Percentiles rank a stretch among this genome's conserved stretches.
phyloP scores from a whole-genome alignment of 1,140 invertebrate genomes.

The Drosophila cardini region DNA sequence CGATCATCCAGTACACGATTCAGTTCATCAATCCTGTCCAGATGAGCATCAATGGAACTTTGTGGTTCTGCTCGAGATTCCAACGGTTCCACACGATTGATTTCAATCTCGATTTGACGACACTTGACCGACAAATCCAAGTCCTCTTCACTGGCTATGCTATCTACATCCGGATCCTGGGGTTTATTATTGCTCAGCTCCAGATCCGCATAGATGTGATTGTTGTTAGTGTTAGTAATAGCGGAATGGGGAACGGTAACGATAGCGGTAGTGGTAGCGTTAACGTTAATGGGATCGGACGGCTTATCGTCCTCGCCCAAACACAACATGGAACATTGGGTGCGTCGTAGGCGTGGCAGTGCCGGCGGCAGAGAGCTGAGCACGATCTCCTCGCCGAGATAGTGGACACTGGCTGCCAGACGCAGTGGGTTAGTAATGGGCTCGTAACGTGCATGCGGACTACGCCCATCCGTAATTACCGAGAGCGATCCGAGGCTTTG shows the following conservation, averaged over 20 bases:
- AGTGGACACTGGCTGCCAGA: slow-evolving; percentile 72
- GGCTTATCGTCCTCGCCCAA: slow-evolving; percentile 63
- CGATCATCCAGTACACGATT: slow-evolving; percentile 79
- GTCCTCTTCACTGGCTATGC: slow-evolving; percentile 45
- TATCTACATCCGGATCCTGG: slow-evolving; percentile 10
- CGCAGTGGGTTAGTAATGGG: slow-evolving; percentile 82
- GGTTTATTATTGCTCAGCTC: slow-evolving; percentile 50
- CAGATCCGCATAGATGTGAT: slow-evolving; percentile 80
- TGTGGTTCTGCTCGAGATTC: slow-evolving; percentile 43
- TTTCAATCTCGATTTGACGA: slow-evolving; percentile 71
- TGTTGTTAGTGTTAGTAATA: slow-evolving; percentile 78
- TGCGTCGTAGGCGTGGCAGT: slow-evolving; percentile 64
- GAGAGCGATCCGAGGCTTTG: slow-evolving; percentile 83
- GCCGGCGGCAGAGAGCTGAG: slow-evolving; percentile 44
- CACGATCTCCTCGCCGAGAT: slow-evolving; percentile 68
- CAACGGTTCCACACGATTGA: slow-evolving; percentile 49
- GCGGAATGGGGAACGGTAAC: slow-evolving; percentile 6
- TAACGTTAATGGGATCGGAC: slow-evolving; percentile 2
- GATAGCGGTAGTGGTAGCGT: neutral
- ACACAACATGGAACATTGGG: slow-evolving; percentile 80
- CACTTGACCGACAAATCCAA: slow-evolving; percentile 5
- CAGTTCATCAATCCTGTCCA: slow-evolving; percentile 78
- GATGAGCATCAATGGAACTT: slow-evolving; percentile 77
- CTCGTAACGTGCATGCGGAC: slow-evolving; percentile 77
- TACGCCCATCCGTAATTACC: slow-evolving; percentile 75